Evolutionary conservation across 2,113 vertebrate species (phyloP), one percentile per base, ranked within the genome.

Genomic region (Acrocephalus arundinaceus): DNA sequence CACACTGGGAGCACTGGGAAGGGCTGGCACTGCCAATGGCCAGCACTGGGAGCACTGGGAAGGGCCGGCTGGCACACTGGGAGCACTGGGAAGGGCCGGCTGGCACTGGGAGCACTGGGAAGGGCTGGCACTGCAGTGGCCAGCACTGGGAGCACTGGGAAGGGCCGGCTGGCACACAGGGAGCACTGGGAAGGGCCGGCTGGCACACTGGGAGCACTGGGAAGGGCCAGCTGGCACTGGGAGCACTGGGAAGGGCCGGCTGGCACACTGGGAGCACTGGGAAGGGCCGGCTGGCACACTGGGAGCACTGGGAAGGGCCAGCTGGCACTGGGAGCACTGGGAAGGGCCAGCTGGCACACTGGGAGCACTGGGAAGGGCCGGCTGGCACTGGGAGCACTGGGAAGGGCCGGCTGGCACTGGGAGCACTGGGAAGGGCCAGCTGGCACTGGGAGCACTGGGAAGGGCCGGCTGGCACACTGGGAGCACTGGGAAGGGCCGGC

Each of bases 311-410:
- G 78, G 51, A 27, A 19, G 1, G 75, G 49, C 21, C 2, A 16
- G 67, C 24, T 23, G 54, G 79, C 43, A 0, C 37, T 37, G 61
- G 74, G 70, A 63, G 80, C 83, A n/a, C 95, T 96, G 95, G 93
- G 72, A 91, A 49, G 48, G 48, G 85, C 95, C 85, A 90, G 95
- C 93, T n/a, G 95, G 95, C 87, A 62, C 66, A 33, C 35, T 0
- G 20, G 30, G 62, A 46, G 19, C 37, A 14, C 28, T 0, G 3
- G 45, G 72, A 15, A 48, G 2, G 15, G n/a, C 46, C 1, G 22
- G 27, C 21, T 0, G 22, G 80, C 73, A 5, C 74, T 14, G 37
- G 33, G 49, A 41, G 1, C 0, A 2, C 41, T 0, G 5, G 78
- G 51, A 27, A 19, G 1, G 75, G 49, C 21, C 3, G 20, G 72